Percentiles rank a stretch among this genome's conserved stretches.
Evolutionary conservation across 2,888 invertebrate species (phyloP).

Genomic region (Patella ulyssiponensis): DNA sequence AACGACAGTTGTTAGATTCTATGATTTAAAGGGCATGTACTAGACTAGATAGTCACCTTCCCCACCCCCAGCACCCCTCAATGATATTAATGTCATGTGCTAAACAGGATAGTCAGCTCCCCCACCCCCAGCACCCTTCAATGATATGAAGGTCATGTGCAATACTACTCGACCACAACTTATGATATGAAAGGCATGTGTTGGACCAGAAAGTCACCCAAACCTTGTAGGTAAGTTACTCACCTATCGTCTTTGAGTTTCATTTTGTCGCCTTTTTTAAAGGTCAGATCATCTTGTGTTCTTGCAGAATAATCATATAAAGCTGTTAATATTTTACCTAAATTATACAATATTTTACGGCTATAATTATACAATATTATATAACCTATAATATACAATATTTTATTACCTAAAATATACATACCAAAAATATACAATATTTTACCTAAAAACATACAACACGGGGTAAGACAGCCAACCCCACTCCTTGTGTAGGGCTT

Average conservation of each 20-base stretch:
- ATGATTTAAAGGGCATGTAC: no score
- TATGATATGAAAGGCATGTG: no score
- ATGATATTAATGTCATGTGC: slow-evolving; percentile 68
- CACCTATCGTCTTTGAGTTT: slow-evolving; percentile 89
- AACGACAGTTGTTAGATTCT: no score
- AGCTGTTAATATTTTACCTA: slow-evolving; percentile 74
- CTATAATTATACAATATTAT: neutral
- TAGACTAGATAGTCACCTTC: no score
- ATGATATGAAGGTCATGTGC: slow-evolving; percentile 68
- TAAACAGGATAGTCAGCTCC: no score
- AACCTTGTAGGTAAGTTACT: slow-evolving; percentile 12
- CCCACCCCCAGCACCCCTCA: no score
- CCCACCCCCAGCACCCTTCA: no score
- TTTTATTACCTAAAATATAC: neutral
- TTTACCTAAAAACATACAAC: neutral
- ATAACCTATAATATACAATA: neutral
- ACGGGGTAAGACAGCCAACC: no score
- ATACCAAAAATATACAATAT: neutral
- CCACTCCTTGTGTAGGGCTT: no score
- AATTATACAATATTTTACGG: neutral
- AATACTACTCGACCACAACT: no score
- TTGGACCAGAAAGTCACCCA: no score
- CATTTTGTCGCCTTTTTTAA: slow-evolving; percentile 94
- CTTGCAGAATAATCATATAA: slow-evolving; percentile 95
- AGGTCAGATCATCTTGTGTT: slow-evolving; percentile 94